Conservation (phyloP, 2,888 invertebrate genomes). For the Parelbella ahira region DNA sequence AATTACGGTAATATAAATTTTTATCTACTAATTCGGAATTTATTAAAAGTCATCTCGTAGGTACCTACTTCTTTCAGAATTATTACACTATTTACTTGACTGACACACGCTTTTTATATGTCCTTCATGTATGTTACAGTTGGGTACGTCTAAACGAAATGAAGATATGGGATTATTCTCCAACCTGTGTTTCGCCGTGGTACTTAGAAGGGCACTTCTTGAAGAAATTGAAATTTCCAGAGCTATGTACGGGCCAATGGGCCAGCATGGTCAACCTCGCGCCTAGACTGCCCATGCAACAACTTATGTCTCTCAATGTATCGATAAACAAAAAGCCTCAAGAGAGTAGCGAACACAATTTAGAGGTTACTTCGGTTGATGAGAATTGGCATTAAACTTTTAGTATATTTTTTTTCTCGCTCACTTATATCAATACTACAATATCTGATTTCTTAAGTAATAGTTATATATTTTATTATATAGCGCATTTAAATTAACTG, state of each 20-base stretch:
- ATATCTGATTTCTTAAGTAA: too few relatives aligned
- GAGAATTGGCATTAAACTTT: conserved; percentile 41
- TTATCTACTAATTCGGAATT: too few relatives aligned
- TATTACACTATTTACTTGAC: too few relatives aligned
- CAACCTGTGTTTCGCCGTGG: conserved; percentile 86
- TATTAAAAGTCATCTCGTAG: too few relatives aligned
- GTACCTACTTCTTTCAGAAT: too few relatives aligned
- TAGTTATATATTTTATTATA: too few relatives aligned
- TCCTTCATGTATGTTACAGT: conserved; percentile 73
- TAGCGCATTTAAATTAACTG: too few relatives aligned
- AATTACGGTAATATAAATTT: too few relatives aligned
- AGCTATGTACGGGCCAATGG: conserved; percentile 88
- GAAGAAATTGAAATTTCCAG: conserved; percentile 85
- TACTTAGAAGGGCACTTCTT: conserved; percentile 85
- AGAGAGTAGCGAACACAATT: conserved; percentile 69
- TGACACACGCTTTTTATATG: too few relatives aligned
- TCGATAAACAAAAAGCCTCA: conserved; percentile 75
- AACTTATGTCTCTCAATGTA: conserved; percentile 69
- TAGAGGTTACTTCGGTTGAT: conserved; percentile 60
- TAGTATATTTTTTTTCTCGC: too few relatives aligned
- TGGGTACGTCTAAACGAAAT: conserved; percentile 84
- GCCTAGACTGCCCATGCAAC: conserved; percentile 82
- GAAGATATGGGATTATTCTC: conserved; percentile 85
- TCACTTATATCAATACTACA: too few relatives aligned
- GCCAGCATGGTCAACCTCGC: conserved; percentile 87